A percentile compares a stretch with the other conserved stretches of the same genome.
phyloP scores from a whole-genome alignment of 1,140 invertebrate genomes.

The Orussus abietinus region DNA sequence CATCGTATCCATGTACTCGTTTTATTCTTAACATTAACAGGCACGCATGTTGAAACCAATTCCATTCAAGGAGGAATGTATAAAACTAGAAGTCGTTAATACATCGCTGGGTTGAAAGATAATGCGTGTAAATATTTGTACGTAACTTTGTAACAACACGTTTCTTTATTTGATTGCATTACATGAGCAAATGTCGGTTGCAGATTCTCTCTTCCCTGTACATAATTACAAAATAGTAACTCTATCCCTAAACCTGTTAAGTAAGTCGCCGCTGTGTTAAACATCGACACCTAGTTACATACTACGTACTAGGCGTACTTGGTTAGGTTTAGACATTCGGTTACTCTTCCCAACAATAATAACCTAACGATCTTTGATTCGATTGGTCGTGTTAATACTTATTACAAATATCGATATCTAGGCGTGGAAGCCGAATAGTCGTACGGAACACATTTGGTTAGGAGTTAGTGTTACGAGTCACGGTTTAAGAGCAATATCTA shows the following conservation, averaged over 20 bases:
- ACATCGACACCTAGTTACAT: too few relatives aligned
- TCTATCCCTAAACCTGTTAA: slow-evolving; percentile 29
- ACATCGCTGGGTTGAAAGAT: too few relatives aligned
- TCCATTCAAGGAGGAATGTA: too few relatives aligned
- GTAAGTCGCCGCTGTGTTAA: too few relatives aligned
- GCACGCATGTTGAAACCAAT: too few relatives aligned
- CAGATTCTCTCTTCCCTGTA: slow-evolving; percentile 30
- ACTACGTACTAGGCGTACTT: too few relatives aligned
- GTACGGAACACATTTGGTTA: slow-evolving; percentile 41
- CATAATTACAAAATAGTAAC: slow-evolving; percentile 37
- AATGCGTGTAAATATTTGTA: too few relatives aligned
- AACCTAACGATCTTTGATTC: slow-evolving; percentile 32
- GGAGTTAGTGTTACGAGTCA: slow-evolving; percentile 18
- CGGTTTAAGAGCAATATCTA: too few relatives aligned
- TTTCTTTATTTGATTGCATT: slow-evolving; percentile 37
- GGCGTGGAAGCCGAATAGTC: slow-evolving; percentile 14
- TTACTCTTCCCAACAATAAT: neutral
- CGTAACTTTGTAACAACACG: slow-evolving; percentile 28
- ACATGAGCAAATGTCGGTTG: slow-evolving; percentile 35
- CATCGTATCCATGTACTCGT: too few relatives aligned
- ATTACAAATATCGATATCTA: slow-evolving; percentile 15
- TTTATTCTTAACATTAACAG: too few relatives aligned
- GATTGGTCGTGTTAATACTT: slow-evolving; percentile 24
- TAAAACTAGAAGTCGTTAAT: too few relatives aligned
- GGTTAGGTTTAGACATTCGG: too few relatives aligned